Percentiles rank a stretch among this genome's conserved stretches.
Conservation (phyloP, 30 jellyfish, hydroid and myxozoan species). For the Rhopilema esculentum region DNA sequence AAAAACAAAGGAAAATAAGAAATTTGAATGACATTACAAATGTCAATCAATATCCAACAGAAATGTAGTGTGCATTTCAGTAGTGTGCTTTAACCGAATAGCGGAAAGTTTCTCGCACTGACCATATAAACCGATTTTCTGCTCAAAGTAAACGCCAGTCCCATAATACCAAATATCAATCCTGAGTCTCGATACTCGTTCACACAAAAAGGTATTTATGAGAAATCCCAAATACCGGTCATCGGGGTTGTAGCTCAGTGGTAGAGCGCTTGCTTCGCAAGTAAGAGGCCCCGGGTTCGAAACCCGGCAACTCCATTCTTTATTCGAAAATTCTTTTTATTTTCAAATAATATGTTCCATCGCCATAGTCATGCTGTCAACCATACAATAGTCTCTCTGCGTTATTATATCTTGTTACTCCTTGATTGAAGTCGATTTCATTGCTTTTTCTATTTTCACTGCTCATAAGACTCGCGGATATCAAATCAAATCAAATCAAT, state of each 20-base stretch:
- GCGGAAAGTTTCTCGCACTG: background rate
- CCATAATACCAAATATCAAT: no score
- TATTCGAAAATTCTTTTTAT: background rate
- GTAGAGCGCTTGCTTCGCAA: conserved; percentile 99
- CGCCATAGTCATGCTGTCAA: background rate
- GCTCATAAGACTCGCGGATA: background rate
- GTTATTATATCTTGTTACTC: no score
- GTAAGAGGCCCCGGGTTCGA: conserved; percentile 99
- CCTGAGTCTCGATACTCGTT: background rate
- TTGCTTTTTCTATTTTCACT: no score
- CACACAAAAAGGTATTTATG: no score
- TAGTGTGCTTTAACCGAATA: background rate
- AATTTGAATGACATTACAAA: no score
- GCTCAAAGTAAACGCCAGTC: no score
- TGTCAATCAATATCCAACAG: no score
- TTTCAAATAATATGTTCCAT: background rate
- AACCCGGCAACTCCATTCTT: conserved; percentile 97
- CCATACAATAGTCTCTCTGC: no score
- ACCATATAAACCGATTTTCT: background rate
- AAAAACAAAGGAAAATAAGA: background rate
- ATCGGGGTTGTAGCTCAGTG: conserved; percentile 99
- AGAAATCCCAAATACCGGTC: background rate
- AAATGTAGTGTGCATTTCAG: no score
- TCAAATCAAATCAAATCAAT: background rate
- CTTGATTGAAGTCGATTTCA: no score